These are phyloP conservation scores for Nymphalis polychloros DNA, from an alignment of 2,888 invertebrate species.

Conservation along the genomic window DNA sequence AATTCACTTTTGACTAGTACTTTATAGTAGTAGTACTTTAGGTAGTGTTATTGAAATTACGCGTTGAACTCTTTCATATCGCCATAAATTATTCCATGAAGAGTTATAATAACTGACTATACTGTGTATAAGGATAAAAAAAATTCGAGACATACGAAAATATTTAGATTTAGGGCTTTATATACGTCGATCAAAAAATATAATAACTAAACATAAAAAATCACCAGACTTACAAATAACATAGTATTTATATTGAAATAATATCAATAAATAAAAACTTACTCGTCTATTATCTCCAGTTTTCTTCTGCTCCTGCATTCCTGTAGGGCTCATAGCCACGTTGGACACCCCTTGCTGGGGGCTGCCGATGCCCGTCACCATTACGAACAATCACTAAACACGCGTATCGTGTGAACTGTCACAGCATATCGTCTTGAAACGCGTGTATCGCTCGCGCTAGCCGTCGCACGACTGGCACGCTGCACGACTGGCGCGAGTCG, in stretches of 20 bases:
- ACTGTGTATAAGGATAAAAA: no score
- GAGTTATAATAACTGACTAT: background rate
- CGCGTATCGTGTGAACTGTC: slow-evolving; percentile 40
- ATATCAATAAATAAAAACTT: slow-evolving; percentile 41
- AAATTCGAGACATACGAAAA: no score
- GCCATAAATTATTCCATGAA: background rate
- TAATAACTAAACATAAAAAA: background rate
- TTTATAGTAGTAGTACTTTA: background rate
- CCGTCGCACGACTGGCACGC: slow-evolving; percentile 72
- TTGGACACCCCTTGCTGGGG: slow-evolving; percentile 59
- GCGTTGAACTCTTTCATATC: slow-evolving; percentile 40
- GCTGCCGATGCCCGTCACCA: slow-evolving; percentile 72
- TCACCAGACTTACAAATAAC: background rate
- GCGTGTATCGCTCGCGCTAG: slow-evolving; percentile 52
- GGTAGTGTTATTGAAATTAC: slow-evolving; percentile 5
- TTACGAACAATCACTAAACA: slow-evolving; percentile 48
- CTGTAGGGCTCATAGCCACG: slow-evolving; percentile 44
- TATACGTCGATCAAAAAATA: background rate
- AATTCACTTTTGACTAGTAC: no score
- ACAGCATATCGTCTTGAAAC: slow-evolving; percentile 38
- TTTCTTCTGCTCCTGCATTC: slow-evolving; percentile 62
- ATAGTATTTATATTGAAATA: slow-evolving; percentile 3
- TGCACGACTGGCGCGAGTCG: slow-evolving; percentile 42
- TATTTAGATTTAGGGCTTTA: no score
- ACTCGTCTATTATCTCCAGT: slow-evolving; percentile 73